phyloP scores from a whole-genome alignment of 2,113 vertebrate genomes.

The Syngnathus scovelli region DNA sequence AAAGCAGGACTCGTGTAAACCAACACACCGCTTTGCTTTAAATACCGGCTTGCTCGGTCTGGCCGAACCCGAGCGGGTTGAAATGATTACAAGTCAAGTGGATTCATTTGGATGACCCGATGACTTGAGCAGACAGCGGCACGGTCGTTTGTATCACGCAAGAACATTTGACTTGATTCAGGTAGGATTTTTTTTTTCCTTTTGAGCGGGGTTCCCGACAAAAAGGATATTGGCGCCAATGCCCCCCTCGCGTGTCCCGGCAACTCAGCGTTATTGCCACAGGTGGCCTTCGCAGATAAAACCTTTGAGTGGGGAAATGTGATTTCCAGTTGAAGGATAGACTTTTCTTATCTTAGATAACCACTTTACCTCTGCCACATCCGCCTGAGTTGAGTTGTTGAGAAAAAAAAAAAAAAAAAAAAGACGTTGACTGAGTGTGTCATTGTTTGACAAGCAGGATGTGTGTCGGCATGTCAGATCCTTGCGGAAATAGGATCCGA shows the following conservation, averaged over 20 bases:
- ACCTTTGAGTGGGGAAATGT: neutral
- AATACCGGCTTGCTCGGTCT: neutral
- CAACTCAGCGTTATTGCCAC: neutral
- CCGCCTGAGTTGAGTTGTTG: constrained; percentile 1
- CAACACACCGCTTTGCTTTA: neutral
- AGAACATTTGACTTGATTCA: constrained; percentile 4
- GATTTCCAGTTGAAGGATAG: constrained; percentile 4
- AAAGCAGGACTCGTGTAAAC: neutral
- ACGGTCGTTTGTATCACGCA: neutral
- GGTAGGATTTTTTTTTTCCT: neutral
- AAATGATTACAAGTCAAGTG: constrained; percentile 1
- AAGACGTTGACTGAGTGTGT: neutral
- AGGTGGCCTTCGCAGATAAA: constrained; percentile 1
- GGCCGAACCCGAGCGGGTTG: neutral
- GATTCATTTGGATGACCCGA: neutral
- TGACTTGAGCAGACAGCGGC: constrained; percentile 1
- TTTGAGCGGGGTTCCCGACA: neutral
- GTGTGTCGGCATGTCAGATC: constrained; percentile 2
- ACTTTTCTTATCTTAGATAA: neutral
- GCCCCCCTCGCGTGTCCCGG: neutral
- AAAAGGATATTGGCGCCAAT: neutral
- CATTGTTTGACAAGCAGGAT: constrained; percentile 11
- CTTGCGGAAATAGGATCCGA: neutral
- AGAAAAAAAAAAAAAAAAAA: neutral
- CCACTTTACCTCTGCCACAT: neutral